Evolutionary conservation across 2,113 vertebrate species (phyloP).

Genomic region (Cochlearius cochlearius): DNA sequence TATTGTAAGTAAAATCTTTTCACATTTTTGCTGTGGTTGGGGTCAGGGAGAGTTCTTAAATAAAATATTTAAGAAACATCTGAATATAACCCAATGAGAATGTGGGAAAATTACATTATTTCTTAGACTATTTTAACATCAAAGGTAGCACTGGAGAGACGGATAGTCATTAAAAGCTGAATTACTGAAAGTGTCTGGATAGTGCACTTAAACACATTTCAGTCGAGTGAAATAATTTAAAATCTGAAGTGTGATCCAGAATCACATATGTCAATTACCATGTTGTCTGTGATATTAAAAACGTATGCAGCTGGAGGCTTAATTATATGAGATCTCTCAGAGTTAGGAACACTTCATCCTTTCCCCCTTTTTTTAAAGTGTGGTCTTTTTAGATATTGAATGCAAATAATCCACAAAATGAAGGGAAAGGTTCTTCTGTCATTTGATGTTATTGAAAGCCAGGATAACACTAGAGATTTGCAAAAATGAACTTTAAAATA

Average conservation of each 20-base stretch:
- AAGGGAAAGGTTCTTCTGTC: background rate
- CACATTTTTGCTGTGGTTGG: constrained; percentile 61
- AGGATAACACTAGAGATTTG: constrained; percentile 11
- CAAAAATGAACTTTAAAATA: constrained; percentile 32
- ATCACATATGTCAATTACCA: constrained; percentile 72
- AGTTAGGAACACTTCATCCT: constrained; percentile 28
- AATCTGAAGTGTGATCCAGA: constrained; percentile 71
- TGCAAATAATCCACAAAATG: constrained; percentile 42
- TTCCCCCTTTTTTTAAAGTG: background rate
- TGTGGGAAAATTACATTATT: constrained; percentile 71
- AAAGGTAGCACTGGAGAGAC: constrained; percentile 67
- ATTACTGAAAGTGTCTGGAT: constrained; percentile 68
- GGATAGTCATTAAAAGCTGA: constrained; percentile 72
- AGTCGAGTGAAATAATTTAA: constrained; percentile 69
- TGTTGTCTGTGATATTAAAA: constrained; percentile 70
- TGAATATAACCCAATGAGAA: constrained; percentile 66
- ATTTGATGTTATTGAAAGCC: constrained; percentile 34
- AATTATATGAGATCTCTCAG: constrained; percentile 60
- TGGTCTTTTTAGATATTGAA: constrained; percentile 44
- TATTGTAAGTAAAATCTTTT: constrained; percentile 68
- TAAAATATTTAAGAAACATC: constrained; percentile 78
- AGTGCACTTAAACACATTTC: constrained; percentile 72
- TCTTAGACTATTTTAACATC: constrained; percentile 72
- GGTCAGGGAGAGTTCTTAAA: constrained; percentile 72
- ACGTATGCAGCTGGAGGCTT: constrained; percentile 62